Base-by-base conservation (phyloP, 2,113 vertebrate genomes). In the Hymenochirus boettgeri region DNA sequence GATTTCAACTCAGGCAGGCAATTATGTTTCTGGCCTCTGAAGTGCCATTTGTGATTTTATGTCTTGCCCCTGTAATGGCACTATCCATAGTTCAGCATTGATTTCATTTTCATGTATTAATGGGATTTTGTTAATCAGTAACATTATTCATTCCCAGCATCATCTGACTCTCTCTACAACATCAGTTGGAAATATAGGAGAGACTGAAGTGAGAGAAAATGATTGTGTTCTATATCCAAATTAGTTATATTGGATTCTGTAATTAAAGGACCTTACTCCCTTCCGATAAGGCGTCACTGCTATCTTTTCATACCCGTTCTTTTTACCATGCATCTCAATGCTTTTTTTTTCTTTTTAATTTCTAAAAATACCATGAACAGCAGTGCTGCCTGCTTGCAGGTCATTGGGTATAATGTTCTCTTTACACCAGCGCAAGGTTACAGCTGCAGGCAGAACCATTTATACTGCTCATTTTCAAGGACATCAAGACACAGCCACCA, bases 381-480 rank as follows among this genome's bases (percentile, higher is more conserved):
- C 19, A 17, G 26, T 10, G 6, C 27, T 12, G 42, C 27, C 29
- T 50, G 22, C 42, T 45, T 33, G 46, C 26, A 57, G 63, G 63
- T 57, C 63, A 35, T 8, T 17, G 39, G 39, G 19, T 35, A 57
- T 45, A 55, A 27, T 21, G 19, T 35, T 57, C 26, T 24, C 62
- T 27, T 31, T 47, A 19, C 29, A 50, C 21, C 54, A 57, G 42
- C 63, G 53, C 63, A 65, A 65, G 63, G 63, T 65, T 57, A 65
- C 12, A 48, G 53, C 63, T 57, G 10, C 63, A 65, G 63, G 54
- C 63, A 19, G 42, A 47, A 17, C 54, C 26, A 65, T 65, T 65
- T 65, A 65, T 57, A 57, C 56, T 48, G 21, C 54, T 65, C 63
- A 65, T 21, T 57, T 17, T 42, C 63, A 57, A 65, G 63, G 63